These are phyloP conservation scores for Pseudomyrmex concolor DNA, from an alignment of 1,140 invertebrate genomes.

Conservation along the genomic window DNA sequence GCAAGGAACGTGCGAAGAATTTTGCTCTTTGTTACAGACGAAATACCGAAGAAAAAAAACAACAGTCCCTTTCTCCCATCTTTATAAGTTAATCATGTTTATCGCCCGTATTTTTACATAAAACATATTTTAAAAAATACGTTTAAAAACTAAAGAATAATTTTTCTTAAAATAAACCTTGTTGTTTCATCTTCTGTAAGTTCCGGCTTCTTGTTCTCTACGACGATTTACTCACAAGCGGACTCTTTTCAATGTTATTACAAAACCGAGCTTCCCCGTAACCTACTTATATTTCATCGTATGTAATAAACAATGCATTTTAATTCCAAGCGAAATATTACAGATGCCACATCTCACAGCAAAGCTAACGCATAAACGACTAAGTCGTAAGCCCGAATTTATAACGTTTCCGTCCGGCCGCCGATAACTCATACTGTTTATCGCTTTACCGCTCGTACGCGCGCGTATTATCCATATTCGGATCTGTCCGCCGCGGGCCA, in stretches of 20 bases:
- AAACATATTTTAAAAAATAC: not conserved
- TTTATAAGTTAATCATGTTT: not conserved
- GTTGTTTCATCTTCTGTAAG: too few relatives aligned
- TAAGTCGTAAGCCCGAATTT: not conserved
- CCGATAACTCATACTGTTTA: slow-evolving; percentile 21
- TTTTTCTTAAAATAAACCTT: too few relatives aligned
- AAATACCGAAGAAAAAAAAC: not conserved
- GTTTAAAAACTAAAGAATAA: too few relatives aligned
- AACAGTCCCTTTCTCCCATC: not conserved
- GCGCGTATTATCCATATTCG: slow-evolving; percentile 10
- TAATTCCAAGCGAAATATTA: too few relatives aligned
- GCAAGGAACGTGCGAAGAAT: slow-evolving; percentile 5
- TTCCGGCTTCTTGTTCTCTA: too few relatives aligned
- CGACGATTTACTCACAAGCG: too few relatives aligned
- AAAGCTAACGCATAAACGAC: not conserved
- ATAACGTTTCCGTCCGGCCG: not conserved
- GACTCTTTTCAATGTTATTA: too few relatives aligned
- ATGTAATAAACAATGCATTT: too few relatives aligned
- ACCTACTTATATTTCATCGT: too few relatives aligned
- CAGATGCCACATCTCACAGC: not conserved
- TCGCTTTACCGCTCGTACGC: not conserved
- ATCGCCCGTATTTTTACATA: not conserved
- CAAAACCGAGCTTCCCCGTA: too few relatives aligned
- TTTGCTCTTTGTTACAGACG: not conserved
- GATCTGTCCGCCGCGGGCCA: slow-evolving; percentile 12